These are phyloP conservation scores for Sinocyclocheilus rhinocerous DNA, from an alignment of 2,113 vertebrate species.

Conservation along the genomic window DNA sequence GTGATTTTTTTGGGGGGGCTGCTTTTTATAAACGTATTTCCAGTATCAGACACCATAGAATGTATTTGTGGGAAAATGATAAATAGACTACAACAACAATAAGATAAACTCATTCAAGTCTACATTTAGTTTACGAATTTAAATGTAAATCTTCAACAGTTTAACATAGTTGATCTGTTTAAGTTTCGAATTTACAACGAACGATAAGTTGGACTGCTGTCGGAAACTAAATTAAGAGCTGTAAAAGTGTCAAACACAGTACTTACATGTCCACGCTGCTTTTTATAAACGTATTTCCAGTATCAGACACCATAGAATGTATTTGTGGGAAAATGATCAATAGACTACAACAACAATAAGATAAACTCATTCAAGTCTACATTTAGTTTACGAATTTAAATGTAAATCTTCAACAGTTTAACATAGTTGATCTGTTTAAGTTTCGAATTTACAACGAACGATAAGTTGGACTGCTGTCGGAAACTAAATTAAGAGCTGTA, in stretches of 20 bases:
- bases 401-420: neutral
- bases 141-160: neutral
- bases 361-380: neutral
- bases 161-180: neutral
- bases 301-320: neutral
- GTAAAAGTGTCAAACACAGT: neutral
- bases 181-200: neutral
- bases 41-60: neutral
- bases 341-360: neutral
- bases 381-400: neutral
- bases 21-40: neutral
- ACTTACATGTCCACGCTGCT: conserved; percentile 44
- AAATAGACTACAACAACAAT: neutral
- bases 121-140: neutral
- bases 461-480: neutral
- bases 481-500: neutral
- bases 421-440: neutral
- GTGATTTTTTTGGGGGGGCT: neutral
- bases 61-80: neutral
- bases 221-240: neutral
- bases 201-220: neutral
- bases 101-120: neutral
- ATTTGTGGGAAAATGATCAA: neutral
- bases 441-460: neutral
- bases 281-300: neutral